These are phyloP conservation scores for Apogon talboti DNA, from an alignment of 2,797 vertebrate genomes.

Conservation along the genomic window DNA sequence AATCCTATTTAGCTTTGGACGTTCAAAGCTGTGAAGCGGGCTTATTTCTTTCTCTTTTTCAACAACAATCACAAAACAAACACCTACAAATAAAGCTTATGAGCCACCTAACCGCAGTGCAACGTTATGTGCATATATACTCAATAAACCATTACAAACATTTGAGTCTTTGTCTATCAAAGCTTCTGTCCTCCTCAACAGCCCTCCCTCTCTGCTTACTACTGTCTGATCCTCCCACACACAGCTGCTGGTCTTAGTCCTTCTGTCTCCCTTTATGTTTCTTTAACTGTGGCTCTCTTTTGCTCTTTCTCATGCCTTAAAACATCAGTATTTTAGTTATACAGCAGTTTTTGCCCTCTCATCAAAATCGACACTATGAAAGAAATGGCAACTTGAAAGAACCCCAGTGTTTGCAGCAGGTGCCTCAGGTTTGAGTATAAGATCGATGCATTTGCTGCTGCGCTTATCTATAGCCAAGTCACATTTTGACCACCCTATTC, in stretches of 20 bases:
- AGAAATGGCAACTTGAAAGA: background rate
- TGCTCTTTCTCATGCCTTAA: slow-evolving; percentile 26
- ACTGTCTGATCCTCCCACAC: slow-evolving; percentile 74
- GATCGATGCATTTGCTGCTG: too few species aligned
- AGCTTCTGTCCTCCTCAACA: slow-evolving; percentile 35
- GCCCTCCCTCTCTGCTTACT: slow-evolving; percentile 32
- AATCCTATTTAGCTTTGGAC: slow-evolving; percentile 37
- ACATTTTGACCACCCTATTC: too few species aligned
- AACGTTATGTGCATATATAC: slow-evolving; percentile 25
- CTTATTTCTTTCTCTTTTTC: slow-evolving; percentile 23
- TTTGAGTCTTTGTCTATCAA: slow-evolving; percentile 56
- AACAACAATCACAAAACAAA: background rate
- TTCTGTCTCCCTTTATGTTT: slow-evolving; percentile 41
- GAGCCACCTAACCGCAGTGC: slow-evolving; percentile 13
- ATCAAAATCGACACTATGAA: slow-evolving; percentile 1
- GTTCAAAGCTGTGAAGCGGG: slow-evolving; percentile 11
- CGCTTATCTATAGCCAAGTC: too few species aligned
- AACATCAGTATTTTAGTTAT: slow-evolving; percentile 17
- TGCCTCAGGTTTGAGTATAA: too few species aligned
- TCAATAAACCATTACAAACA: slow-evolving; percentile 45
- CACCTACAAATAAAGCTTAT: background rate
- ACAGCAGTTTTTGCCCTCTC: slow-evolving; percentile 3
- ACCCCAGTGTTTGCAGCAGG: too few species aligned
- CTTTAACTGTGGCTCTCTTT: slow-evolving; percentile 31
- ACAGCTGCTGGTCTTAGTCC: slow-evolving; percentile 68